Conservation (phyloP, 30 jellyfish, hydroid and myxozoan genomes). For the Morbakka virulenta region DNA sequence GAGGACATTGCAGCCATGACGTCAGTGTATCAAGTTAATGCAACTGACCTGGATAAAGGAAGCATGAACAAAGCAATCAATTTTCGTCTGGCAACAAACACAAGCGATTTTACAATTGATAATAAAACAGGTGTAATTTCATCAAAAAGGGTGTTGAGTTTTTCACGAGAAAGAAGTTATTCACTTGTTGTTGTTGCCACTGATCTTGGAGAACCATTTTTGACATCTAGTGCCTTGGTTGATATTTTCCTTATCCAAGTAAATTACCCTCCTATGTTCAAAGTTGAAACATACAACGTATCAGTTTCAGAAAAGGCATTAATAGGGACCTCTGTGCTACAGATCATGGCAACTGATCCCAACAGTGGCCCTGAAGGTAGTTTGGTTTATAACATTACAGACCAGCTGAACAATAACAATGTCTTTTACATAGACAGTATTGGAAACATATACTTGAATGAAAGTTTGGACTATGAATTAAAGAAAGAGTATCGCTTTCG, state of each 20-base stretch:
- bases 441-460: slow-evolving; percentile 58
- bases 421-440: slow-evolving; percentile 45
- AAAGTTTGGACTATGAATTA: slow-evolving; percentile 58
- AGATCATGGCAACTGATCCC: slow-evolving; percentile 69
- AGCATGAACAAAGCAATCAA: slow-evolving; percentile 8
- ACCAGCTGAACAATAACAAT: slow-evolving; percentile 23
- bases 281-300: slow-evolving; percentile 40
- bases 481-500: not conserved
- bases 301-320: slow-evolving; percentile 85
- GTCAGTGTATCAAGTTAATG: slow-evolving; percentile 48
- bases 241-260: slow-evolving; percentile 64
- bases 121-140: slow-evolving; percentile 62
- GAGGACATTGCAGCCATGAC: slow-evolving; percentile 44
- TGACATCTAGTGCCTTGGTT: slow-evolving; percentile 53
- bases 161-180: slow-evolving; percentile 53
- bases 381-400: slow-evolving; percentile 37
- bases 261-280: slow-evolving; percentile 66
- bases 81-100: slow-evolving; percentile 53
- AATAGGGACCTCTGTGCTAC: slow-evolving; percentile 26
- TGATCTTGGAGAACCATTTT: slow-evolving; percentile 71
- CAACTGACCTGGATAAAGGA: slow-evolving; percentile 78
- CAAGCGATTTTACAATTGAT: slow-evolving; percentile 63
- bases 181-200: slow-evolving; percentile 71
- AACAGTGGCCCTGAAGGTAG: slow-evolving; percentile 66
- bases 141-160: slow-evolving; percentile 44